A percentile compares a stretch with the other conserved stretches of the same genome.
These are phyloP conservation scores for Sminthurinus signatus DNA, from an alignment of 1,140 invertebrate genomes.

Conservation along the genomic window DNA sequence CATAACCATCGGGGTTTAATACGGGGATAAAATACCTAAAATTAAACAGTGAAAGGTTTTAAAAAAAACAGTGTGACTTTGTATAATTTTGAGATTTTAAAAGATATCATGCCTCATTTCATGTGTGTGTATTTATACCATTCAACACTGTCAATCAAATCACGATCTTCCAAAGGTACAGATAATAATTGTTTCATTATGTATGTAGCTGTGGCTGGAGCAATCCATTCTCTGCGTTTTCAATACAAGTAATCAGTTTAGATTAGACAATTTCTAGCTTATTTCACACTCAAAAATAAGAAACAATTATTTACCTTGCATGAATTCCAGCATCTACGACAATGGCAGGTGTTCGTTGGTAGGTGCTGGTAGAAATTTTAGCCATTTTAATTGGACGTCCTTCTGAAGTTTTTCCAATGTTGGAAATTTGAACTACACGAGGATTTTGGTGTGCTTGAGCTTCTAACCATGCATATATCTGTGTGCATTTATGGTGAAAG, in stretches of 20 bases:
- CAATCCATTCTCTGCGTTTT: constrained; percentile 43
- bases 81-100: too few species aligned
- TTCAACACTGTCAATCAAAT: constrained; percentile 65
- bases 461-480: constrained; percentile 40
- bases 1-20: constrained; percentile 82
- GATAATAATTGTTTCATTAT: constrained; percentile 72
- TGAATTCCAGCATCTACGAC: constrained; percentile 71
- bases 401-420: constrained; percentile 62
- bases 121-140: too few species aligned
- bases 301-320: constrained; percentile 54
- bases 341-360: constrained; percentile 36
- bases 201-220: constrained; percentile 73
- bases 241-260: too few species aligned
- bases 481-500: too few species aligned
- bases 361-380: constrained; percentile 49
- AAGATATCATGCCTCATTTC: not conserved
- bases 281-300: too few species aligned
- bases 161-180: constrained; percentile 58
- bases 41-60: constrained; percentile 50
- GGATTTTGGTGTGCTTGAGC: constrained; percentile 27
- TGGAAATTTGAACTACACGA: constrained; percentile 17
- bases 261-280: too few species aligned
- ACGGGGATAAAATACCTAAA: too few species aligned
- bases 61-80: not conserved
- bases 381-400: constrained; percentile 63